Conservation (phyloP, 1,140 invertebrate genomes). For the Subanguina moxae region DNA sequence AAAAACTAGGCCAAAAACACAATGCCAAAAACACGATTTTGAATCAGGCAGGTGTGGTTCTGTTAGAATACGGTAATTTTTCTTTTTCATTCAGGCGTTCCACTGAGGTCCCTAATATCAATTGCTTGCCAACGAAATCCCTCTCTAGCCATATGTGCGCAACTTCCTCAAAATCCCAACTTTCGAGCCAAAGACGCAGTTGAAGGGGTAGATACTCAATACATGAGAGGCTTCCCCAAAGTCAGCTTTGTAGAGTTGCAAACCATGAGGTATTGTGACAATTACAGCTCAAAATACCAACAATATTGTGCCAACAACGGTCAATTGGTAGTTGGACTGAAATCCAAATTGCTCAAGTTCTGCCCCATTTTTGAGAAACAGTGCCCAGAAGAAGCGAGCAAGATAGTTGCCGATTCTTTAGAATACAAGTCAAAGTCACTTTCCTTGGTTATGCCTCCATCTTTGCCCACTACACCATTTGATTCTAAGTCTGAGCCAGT, state of each 20-base stretch:
- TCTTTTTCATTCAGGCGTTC: too few relatives aligned
- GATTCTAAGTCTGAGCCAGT: neutral
- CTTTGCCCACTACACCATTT: neutral
- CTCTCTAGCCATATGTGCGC: slow-evolving; percentile 6
- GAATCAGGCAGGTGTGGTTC: too few relatives aligned
- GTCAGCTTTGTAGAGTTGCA: slow-evolving; percentile 11
- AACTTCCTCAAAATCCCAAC: neutral
- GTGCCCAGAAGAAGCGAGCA: slow-evolving; percentile 27
- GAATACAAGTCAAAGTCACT: neutral
- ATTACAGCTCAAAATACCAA: slow-evolving; percentile 27
- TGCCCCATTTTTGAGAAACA: slow-evolving; percentile 42
- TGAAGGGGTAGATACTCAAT: neutral
- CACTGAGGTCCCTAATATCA: neutral
- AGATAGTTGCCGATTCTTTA: neutral
- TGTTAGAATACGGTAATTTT: too few relatives aligned
- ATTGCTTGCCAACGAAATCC: slow-evolving; percentile 7
- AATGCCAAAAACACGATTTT: too few relatives aligned
- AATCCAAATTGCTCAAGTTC: slow-evolving; percentile 42
- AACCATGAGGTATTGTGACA: slow-evolving; percentile 21
- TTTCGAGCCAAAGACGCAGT: slow-evolving; percentile 10
- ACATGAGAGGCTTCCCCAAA: slow-evolving; percentile 11
- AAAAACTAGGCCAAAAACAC: too few relatives aligned
- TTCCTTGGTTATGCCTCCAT: neutral
- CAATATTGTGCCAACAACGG: slow-evolving; percentile 31
- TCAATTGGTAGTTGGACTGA: slow-evolving; percentile 11